These are phyloP conservation scores for Sebastes steindachneri DNA, from an alignment of 2,797 vertebrate genomes.

Conservation along the genomic window DNA sequence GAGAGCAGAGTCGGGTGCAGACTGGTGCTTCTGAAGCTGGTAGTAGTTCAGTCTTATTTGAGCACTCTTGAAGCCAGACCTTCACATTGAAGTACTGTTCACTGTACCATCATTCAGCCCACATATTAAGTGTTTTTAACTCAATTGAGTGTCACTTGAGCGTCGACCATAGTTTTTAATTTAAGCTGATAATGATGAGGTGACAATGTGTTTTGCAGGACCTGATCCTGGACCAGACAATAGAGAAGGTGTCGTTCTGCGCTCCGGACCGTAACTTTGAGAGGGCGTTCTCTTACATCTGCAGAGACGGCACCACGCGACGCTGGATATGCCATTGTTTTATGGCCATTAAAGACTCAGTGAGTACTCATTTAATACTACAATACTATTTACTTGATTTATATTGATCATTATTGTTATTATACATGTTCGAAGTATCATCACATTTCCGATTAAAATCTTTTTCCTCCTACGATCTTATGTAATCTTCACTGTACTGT, in stretches of 20 bases:
- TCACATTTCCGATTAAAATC: no score
- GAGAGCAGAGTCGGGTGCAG: background rate
- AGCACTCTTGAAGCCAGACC: background rate
- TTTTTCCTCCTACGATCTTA: background rate
- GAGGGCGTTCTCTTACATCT: slow-evolving; percentile 98
- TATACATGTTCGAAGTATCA: no score
- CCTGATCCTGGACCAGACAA: slow-evolving; percentile 98
- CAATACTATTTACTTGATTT: background rate
- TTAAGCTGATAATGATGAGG: background rate
- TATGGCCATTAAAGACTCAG: slow-evolving; percentile 98
- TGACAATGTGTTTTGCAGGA: slow-evolving; percentile 81
- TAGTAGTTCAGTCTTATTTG: background rate
- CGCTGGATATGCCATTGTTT: slow-evolving; percentile 99
- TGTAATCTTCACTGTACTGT: background rate
- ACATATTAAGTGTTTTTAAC: background rate
- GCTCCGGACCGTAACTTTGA: slow-evolving; percentile 99
- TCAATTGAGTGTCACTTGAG: background rate
- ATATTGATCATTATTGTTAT: background rate
- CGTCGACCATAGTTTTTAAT: background rate
- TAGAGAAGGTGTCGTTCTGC: slow-evolving; percentile 99
- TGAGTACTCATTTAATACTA: slow-evolving; percentile 70
- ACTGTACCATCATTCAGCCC: background rate
- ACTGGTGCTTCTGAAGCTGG: background rate
- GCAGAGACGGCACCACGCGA: slow-evolving; percentile 96
- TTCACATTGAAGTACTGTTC: slow-evolving; percentile 10